Evolutionary conservation across 2,888 invertebrate genomes (phyloP).

Genomic region (Standfussiana lucernea): DNA sequence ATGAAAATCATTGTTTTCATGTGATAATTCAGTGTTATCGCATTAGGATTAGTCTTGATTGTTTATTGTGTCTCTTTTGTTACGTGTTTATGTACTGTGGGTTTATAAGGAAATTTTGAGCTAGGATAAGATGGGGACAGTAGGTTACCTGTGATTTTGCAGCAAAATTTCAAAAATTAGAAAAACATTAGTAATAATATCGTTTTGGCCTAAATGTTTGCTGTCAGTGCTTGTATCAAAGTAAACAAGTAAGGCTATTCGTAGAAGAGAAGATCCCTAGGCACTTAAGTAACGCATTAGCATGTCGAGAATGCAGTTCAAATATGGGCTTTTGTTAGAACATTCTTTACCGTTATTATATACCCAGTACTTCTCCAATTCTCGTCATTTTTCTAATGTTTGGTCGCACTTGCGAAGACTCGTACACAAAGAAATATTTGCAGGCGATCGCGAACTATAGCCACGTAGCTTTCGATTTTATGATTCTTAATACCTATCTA

Average conservation of each 20-base stretch:
- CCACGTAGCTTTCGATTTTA: constrained; percentile 3
- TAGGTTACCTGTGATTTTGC: not conserved
- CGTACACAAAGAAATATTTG: not conserved
- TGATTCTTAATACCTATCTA: not conserved
- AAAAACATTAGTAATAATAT: not conserved
- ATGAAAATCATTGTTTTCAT: constrained; percentile 17
- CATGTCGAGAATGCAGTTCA: not conserved
- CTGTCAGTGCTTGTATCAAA: not conserved
- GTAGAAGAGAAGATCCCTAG: not conserved
- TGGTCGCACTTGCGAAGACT: not conserved
- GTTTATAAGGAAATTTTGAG: not conserved
- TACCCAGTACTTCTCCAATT: not conserved
- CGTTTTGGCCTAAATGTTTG: not conserved
- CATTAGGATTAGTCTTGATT: not conserved
- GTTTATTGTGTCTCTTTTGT: constrained; percentile 9
- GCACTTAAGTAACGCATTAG: not conserved
- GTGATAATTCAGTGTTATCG: not conserved
- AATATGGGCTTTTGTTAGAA: not conserved
- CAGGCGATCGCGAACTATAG: not conserved
- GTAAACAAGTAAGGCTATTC: not conserved
- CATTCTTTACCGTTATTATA: not conserved
- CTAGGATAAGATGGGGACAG: not conserved
- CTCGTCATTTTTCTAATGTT: not conserved
- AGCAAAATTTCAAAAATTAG: not conserved
- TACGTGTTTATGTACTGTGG: not conserved